A percentile compares a stretch with the other conserved stretches of the same genome.
These are phyloP conservation scores for Leptopterna dolabrata DNA, from an alignment of 2,888 invertebrate species.

Conservation along the genomic window DNA sequence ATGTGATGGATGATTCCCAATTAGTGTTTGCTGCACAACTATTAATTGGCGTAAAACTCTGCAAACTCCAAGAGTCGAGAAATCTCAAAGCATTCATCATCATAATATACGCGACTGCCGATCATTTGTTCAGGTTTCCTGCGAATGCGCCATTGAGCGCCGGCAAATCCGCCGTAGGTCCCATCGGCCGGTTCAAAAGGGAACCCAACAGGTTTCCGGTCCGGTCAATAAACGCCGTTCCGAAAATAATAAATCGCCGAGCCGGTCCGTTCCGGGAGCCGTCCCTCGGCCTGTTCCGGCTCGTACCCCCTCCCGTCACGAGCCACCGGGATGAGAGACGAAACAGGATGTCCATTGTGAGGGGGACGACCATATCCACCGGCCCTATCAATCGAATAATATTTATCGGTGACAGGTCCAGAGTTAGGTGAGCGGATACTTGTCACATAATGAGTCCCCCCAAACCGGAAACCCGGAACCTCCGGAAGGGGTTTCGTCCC, in stretches of 20 bases:
- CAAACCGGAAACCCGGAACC: conserved; percentile 34
- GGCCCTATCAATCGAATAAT: conserved; percentile 45
- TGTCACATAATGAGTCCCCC: conserved; percentile 37
- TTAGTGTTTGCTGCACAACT: too few relatives aligned
- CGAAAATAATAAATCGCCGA: conserved; percentile 44
- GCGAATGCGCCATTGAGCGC: background rate
- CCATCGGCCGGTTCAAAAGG: background rate
- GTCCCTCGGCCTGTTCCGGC: too few relatives aligned
- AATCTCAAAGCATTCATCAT: too few relatives aligned
- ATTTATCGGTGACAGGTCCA: conserved; percentile 47
- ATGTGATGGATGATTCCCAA: too few relatives aligned
- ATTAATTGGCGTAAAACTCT: too few relatives aligned
- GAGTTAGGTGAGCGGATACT: conserved; percentile 30
- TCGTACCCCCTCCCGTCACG: background rate
- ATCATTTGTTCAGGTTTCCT: background rate
- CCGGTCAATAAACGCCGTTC: conserved; percentile 40
- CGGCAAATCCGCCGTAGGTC: background rate
- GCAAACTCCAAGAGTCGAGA: too few relatives aligned
- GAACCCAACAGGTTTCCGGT: conserved; percentile 17
- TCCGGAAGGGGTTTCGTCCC: conserved; percentile 9
- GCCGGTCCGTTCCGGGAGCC: background rate
- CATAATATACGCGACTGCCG: too few relatives aligned
- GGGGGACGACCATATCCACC: background rate
- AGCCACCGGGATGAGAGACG: conserved; percentile 34
- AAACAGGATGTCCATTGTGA: conserved; percentile 32